A percentile compares a stretch with the other conserved stretches of the same genome.
Evolutionary conservation across 1,140 invertebrate genomes (phyloP).

Genomic region (Hylyphantes graminicola): DNA sequence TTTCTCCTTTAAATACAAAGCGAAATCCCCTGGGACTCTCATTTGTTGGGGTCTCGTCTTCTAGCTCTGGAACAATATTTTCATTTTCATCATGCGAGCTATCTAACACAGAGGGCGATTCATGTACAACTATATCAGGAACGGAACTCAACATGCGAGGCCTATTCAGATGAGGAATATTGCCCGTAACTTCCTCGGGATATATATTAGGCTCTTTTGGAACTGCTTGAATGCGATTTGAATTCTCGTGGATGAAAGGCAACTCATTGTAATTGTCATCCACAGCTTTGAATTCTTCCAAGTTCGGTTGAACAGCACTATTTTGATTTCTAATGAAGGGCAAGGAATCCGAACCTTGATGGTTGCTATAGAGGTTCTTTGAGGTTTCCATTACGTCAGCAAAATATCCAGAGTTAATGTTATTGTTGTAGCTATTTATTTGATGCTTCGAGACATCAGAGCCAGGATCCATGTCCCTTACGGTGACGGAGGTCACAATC

Average conservation of each 20-base stretch:
- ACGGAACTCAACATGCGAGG: not conserved
- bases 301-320: not conserved
- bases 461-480: constrained; percentile 64
- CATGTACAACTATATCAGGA: constrained; percentile 40
- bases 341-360: no score
- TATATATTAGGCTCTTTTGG: not conserved
- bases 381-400: not conserved
- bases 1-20: constrained; percentile 47
- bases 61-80: constrained; percentile 2
- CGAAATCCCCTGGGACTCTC: constrained; percentile 5
- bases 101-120: constrained; percentile 6
- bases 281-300: not conserved
- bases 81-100: constrained; percentile 29
- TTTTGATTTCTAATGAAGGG: no score
- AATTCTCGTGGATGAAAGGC: not conserved
- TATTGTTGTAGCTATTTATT: not conserved
- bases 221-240: not conserved
- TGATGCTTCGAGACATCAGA: not conserved
- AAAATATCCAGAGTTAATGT: not conserved
- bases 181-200: not conserved
- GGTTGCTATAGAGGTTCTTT: no score
- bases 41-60: not conserved
- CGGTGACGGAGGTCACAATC: constrained; percentile 74
- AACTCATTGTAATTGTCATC: constrained; percentile 27
- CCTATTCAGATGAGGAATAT: not conserved